phyloP scores from a whole-genome alignment of 2,888 invertebrate species.

The Neoaliturus tenellus region DNA sequence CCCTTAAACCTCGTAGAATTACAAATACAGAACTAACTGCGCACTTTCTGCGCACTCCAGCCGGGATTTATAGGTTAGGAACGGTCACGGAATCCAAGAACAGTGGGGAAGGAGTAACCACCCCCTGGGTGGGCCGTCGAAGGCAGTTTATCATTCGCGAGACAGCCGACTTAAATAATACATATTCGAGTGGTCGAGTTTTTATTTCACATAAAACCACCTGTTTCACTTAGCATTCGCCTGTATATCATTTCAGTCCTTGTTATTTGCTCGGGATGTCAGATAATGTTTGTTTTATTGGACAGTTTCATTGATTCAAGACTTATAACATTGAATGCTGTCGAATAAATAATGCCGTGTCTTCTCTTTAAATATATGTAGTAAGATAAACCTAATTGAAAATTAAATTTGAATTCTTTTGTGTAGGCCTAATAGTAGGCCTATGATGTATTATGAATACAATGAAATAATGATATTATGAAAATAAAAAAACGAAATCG shows the following conservation, averaged over 20 bases:
- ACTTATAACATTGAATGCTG: too few species aligned
- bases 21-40: constrained; percentile 46
- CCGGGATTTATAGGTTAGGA: constrained; percentile 17
- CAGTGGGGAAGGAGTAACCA: constrained; percentile 11
- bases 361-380: too few species aligned
- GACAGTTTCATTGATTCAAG: not conserved
- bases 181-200: constrained; percentile 20
- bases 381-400: too few species aligned
- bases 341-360: too few species aligned
- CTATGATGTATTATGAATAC: too few species aligned
- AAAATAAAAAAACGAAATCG: too few species aligned
- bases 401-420: too few species aligned
- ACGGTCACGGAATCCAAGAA: constrained; percentile 23
- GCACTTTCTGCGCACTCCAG: not conserved
- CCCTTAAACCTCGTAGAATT: constrained; percentile 19
- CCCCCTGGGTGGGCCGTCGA: constrained; percentile 31
- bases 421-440: too few species aligned
- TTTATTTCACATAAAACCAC: constrained; percentile 40
- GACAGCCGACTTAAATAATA: constrained; percentile 1
- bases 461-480: too few species aligned
- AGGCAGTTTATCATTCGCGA: constrained; percentile 8
- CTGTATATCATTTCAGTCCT: constrained; percentile 16
- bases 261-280: constrained; percentile 27
- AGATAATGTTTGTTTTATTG: not conserved
- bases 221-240: constrained; percentile 38